phyloP scores from a whole-genome alignment of 2,888 invertebrate species.

The Hedya salicella region DNA sequence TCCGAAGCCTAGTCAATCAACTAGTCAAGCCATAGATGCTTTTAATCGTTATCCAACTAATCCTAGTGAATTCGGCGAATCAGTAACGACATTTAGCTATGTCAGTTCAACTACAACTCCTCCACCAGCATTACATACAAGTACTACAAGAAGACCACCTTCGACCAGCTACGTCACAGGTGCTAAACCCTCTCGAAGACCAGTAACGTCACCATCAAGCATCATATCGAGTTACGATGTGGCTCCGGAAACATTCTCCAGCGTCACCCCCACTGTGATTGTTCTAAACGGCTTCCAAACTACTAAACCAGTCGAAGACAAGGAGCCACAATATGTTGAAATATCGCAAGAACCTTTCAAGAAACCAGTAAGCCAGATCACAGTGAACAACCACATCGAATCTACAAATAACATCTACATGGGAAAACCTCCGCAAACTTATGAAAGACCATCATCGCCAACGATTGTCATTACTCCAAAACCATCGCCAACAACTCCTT shows the following conservation, averaged over 20 bases:
- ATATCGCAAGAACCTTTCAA: constrained; percentile 82
- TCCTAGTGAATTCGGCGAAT: constrained; percentile 71
- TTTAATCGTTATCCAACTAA: constrained; percentile 78
- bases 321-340: constrained; percentile 75
- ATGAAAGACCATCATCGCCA: constrained; percentile 84
- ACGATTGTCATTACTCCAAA: constrained; percentile 89
- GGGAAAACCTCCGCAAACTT: constrained; percentile 66
- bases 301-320: constrained; percentile 62
- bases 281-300: constrained; percentile 70
- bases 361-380: constrained; percentile 80
- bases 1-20: constrained; percentile 71
- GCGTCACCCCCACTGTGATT: constrained; percentile 80
- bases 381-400: constrained; percentile 86
- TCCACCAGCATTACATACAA: constrained; percentile 55
- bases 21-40: constrained; percentile 78
- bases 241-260: constrained; percentile 74
- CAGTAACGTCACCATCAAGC: constrained; percentile 64
- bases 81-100: constrained; percentile 73
- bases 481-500: constrained; percentile 81
- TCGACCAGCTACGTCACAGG: constrained; percentile 81
- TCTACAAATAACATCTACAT: constrained; percentile 83
- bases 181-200: constrained; percentile 79
- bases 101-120: constrained; percentile 71
- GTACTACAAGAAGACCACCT: constrained; percentile 69
- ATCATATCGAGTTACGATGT: constrained; percentile 65